Conservation (phyloP, 2,797 vertebrate species). For the Tarsius wallacei region DNA sequence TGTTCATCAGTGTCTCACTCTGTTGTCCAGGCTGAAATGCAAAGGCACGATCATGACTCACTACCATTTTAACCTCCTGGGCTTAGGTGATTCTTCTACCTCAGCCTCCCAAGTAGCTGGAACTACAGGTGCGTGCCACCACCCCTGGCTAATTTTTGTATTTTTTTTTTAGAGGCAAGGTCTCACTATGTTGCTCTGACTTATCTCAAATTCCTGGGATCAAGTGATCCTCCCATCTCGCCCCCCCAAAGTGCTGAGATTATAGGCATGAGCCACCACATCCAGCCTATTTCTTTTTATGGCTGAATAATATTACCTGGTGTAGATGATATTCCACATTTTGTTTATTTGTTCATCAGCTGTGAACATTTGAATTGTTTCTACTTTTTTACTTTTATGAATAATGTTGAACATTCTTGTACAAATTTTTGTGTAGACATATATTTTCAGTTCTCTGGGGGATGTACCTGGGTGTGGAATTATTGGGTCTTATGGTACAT, state of each 20-base stretch:
- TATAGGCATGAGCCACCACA: not conserved
- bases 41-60: not conserved
- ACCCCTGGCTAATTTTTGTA: not conserved
- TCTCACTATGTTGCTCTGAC: not conserved
- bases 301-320: not conserved
- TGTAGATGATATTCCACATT: not conserved
- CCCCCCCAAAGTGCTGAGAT: not conserved
- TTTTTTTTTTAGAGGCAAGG: not conserved
- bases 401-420: not conserved
- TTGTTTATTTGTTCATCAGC: not conserved
- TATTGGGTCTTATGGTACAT: not conserved
- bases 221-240: not conserved
- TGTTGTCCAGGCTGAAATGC: fast-evolving
- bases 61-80: fast-evolving
- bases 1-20: not conserved
- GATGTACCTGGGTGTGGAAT: not conserved
- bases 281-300: not conserved
- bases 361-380: not conserved
- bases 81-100: not conserved
- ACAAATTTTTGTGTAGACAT: not conserved
- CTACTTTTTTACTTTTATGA: not conserved
- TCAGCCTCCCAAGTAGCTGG: not conserved
- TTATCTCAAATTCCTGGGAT: not conserved
- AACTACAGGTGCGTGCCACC: not conserved
- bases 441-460: not conserved